phyloP scores from a whole-genome alignment of 1,140 invertebrate species.

The Brachionus rubens region DNA sequence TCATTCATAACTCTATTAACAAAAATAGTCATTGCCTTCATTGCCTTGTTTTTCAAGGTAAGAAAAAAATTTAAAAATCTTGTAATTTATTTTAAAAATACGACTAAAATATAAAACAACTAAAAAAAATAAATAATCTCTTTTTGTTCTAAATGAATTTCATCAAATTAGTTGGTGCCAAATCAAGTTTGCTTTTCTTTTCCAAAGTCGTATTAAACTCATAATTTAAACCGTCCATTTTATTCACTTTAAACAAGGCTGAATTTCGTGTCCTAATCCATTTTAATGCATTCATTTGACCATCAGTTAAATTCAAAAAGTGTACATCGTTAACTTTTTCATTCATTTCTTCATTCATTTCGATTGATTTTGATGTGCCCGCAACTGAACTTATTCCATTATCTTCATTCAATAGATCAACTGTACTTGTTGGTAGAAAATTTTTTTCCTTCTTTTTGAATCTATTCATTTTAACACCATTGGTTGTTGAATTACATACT shows the following conservation, averaged over 20 bases:
- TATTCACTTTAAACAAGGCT: neutral
- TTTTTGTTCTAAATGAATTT: conserved; percentile 10
- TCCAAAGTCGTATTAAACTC: neutral
- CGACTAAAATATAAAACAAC: neutral
- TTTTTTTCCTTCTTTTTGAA: neutral
- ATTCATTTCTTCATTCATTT: neutral
- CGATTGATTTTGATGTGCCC: neutral
- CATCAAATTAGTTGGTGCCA: conserved; percentile 6
- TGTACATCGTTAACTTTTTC: neutral
- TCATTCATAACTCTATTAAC: no score
- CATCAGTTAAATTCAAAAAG: neutral
- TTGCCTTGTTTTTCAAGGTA: no score
- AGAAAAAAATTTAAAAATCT: no score
- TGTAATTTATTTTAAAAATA: no score
- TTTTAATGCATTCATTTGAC: conserved; percentile 6
- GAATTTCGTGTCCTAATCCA: neutral
- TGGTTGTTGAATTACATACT: neutral
- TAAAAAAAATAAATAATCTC: neutral
- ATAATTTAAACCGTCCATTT: neutral
- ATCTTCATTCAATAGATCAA: neutral
- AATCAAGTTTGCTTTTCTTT: neutral
- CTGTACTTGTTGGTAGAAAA: neutral
- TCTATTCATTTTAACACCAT: neutral
- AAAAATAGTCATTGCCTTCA: no score
- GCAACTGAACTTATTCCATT: neutral